Evolutionary conservation across 2,113 vertebrate genomes (phyloP).

Genomic region (Calypte anna): DNA sequence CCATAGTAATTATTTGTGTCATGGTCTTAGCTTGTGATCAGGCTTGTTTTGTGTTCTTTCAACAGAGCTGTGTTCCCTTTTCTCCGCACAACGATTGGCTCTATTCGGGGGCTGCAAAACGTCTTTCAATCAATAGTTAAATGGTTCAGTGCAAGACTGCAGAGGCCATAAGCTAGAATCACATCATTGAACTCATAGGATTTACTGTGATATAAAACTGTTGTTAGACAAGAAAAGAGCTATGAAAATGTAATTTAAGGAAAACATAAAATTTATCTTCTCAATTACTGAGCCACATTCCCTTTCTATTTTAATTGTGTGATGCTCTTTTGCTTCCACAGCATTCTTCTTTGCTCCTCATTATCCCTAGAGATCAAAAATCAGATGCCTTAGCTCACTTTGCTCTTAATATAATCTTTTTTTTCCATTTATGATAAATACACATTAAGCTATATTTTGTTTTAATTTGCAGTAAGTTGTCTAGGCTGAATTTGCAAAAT

Average conservation of each 20-base stretch:
- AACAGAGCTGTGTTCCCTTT: neutral
- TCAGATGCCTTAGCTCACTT: neutral
- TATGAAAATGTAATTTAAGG: neutral
- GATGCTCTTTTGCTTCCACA: rapidly evolving
- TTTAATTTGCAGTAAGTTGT: neutral
- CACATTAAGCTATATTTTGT: neutral
- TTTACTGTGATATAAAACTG: neutral
- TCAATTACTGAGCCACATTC: neutral
- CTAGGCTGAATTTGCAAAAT: neutral
- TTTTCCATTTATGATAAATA: neutral
- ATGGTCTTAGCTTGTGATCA: neutral
- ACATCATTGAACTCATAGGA: neutral
- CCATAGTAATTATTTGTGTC: neutral
- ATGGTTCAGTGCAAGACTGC: neutral
- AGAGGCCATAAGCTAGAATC: neutral
- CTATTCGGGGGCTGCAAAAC: neutral
- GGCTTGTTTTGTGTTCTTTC: neutral
- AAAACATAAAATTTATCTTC: neutral
- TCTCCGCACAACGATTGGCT: neutral
- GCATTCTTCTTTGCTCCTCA: neutral
- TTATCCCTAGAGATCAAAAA: neutral
- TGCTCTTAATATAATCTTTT: neutral
- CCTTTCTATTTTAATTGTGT: neutral
- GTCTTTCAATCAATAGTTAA: neutral
- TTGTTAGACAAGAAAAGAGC: neutral